A percentile compares a stretch with the other conserved stretches of the same genome.
Evolutionary conservation across 37 sponge, comb jelly and placozoan species (phyloP).

Genomic region (Ephydatia muelleri): DNA sequence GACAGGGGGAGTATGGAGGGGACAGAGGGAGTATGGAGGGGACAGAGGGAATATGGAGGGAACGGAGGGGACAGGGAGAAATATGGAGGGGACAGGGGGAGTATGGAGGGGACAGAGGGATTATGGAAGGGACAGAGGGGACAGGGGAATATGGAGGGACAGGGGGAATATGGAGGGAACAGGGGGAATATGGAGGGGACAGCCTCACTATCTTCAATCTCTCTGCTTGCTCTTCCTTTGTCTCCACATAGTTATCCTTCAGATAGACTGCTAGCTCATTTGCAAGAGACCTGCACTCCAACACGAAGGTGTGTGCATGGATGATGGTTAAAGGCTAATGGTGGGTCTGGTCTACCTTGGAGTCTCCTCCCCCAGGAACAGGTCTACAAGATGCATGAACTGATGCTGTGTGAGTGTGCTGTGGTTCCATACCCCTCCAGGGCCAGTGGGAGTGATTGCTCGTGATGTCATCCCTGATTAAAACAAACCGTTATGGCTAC

Average conservation of each 20-base stretch:
- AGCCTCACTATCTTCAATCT: not conserved
- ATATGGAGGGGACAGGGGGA: not conserved
- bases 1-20: not conserved
- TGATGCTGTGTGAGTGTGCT: conserved; percentile 32
- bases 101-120: too few relatives aligned
- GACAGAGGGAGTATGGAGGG: not conserved
- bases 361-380: conserved; percentile 49
- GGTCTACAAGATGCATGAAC: conserved; percentile 64
- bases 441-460: conserved; percentile 43
- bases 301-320: too few relatives aligned
- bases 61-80: not conserved
- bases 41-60: not conserved
- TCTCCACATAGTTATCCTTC: conserved; percentile 41
- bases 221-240: conserved; percentile 25
- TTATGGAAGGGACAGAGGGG: too few relatives aligned
- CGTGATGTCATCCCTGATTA: not conserved
- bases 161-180: too few relatives aligned
- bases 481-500: not conserved
- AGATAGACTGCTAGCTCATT: conserved; percentile 35
- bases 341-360: conserved; percentile 7
- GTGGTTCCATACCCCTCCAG: conserved; percentile 61
- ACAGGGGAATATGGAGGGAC: too few relatives aligned
- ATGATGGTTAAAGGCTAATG: not conserved
- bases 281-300: not conserved
- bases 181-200: not conserved